These are phyloP conservation scores for Corynorhinus townsendii DNA, from an alignment of 2,113 vertebrate species.

Conservation along the genomic window DNA sequence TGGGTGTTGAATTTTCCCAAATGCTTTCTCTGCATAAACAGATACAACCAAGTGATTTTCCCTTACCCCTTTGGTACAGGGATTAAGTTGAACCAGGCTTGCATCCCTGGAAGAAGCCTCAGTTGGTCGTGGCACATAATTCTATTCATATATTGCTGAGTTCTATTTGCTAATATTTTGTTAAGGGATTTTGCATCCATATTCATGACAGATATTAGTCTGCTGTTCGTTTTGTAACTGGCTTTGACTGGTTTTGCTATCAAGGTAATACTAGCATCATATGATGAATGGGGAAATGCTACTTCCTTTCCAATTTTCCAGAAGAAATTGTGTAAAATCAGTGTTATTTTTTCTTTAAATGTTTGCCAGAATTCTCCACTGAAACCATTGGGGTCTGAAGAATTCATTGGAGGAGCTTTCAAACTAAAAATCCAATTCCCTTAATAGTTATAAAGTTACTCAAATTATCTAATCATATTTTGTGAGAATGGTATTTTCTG, in stretches of 20 bases:
- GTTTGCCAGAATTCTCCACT: neutral
- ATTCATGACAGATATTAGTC: neutral
- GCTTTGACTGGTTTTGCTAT: neutral
- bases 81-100: neutral
- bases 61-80: neutral
- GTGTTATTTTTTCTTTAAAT: neutral
- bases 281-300: neutral
- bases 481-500: neutral
- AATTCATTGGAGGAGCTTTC: neutral
- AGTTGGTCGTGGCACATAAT: neutral
- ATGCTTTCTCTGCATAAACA: neutral
- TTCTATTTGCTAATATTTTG: neutral
- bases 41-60: neutral
- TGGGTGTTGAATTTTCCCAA: neutral
- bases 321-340: neutral
- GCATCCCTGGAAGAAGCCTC: neutral
- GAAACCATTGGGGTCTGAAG: neutral
- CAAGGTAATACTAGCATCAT: neutral
- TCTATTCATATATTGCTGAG: neutral
- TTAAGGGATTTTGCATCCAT: neutral
- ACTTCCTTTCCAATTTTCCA: neutral
- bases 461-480: neutral
- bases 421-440: neutral
- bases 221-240: neutral
- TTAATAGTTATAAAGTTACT: conserved; percentile 24